These are phyloP conservation scores for Coremacera marginata DNA, from an alignment of 2,888 invertebrate species.

Conservation along the genomic window DNA sequence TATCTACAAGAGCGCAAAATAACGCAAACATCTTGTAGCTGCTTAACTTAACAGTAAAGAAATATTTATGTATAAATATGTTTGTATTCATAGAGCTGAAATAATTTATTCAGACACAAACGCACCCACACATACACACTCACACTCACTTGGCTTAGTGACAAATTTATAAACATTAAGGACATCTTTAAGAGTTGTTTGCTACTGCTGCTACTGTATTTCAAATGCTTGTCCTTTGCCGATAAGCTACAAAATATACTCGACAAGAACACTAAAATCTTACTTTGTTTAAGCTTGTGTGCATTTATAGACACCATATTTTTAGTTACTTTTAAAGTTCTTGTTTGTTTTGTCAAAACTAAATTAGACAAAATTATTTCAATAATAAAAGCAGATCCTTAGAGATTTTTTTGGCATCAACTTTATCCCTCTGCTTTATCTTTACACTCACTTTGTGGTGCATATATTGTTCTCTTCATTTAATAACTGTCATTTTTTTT, in stretches of 20 bases:
- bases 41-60: background rate
- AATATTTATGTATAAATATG: constrained; percentile 11
- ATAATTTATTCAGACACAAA: background rate
- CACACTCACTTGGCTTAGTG: background rate
- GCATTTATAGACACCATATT: background rate
- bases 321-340: constrained; percentile 59
- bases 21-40: constrained; percentile 6
- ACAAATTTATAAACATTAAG: background rate
- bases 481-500: background rate
- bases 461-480: background rate
- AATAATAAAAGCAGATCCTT: background rate
- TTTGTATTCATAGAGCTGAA: too few relatives aligned
- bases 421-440: background rate
- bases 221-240: background rate
- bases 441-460: background rate
- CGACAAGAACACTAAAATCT: constrained; percentile 20
- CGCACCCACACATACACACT: background rate
- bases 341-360: constrained; percentile 31
- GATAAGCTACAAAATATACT: constrained; percentile 5
- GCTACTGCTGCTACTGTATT: background rate
- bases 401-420: background rate
- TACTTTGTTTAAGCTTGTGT: constrained; percentile 19
- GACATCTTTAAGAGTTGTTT: background rate
- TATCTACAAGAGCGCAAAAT: constrained; percentile 41
- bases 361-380: constrained; percentile 42